These are phyloP conservation scores for Peromyscus attwateri DNA, from an alignment of 2,797 vertebrate species.

Conservation along the genomic window DNA sequence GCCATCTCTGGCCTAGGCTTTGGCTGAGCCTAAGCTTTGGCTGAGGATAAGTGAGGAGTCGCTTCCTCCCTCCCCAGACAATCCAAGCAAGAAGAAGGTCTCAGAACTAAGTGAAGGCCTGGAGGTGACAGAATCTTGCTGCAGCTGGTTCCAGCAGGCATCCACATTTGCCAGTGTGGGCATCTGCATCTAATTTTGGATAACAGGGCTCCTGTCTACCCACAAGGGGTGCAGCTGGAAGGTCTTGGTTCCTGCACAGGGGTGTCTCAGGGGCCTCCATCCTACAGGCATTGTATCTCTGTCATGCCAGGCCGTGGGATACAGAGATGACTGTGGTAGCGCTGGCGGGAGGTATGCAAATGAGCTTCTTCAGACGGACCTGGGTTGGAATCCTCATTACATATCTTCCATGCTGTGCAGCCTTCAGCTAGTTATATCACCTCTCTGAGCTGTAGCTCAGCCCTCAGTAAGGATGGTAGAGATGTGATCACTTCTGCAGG, in stretches of 20 bases:
- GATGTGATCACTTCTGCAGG: background rate
- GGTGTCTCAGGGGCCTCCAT: background rate
- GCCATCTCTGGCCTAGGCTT: background rate
- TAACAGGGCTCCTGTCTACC: background rate
- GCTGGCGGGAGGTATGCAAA: background rate
- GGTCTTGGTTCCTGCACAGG: background rate
- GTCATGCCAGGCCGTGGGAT: background rate
- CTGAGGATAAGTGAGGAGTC: background rate
- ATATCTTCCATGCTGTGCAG: background rate
- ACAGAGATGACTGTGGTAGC: background rate
- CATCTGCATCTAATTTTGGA: background rate
- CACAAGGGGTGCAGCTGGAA: background rate
- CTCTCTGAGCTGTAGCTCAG: background rate
- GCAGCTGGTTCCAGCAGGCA: background rate
- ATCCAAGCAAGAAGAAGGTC: too few species aligned
- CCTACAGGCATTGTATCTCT: background rate
- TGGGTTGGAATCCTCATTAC: background rate
- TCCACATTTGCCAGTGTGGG: background rate
- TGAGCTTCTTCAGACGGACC: background rate
- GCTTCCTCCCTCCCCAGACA: background rate
- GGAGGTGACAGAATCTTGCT: background rate
- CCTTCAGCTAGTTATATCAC: background rate
- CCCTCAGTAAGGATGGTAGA: background rate
- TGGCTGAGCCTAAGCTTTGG: background rate
- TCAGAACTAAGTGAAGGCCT: background rate